Evolutionary conservation across 2,113 vertebrate species (phyloP).

Genomic region (Lagenorhynchus albirostris): DNA sequence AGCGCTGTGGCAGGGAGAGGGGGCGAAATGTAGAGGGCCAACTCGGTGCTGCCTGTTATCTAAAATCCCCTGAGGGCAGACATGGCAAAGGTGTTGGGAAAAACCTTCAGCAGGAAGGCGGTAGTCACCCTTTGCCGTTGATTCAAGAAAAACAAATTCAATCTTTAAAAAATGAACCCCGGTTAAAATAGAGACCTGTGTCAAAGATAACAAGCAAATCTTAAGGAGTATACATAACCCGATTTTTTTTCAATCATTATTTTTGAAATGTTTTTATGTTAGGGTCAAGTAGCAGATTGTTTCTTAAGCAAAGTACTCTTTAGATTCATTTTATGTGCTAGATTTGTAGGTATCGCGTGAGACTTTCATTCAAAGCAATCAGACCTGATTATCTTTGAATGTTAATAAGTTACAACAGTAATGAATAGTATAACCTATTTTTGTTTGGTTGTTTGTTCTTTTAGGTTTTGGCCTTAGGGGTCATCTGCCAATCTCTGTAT

Average conservation of each 20-base stretch:
- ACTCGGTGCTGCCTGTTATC: slow-evolving; percentile 40
- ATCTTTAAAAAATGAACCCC: background rate
- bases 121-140: slow-evolving; percentile 28
- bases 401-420: background rate
- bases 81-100: slow-evolving; percentile 54
- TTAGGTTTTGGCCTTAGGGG: background rate
- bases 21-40: slow-evolving; percentile 6
- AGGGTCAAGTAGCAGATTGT: background rate
- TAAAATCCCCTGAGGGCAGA: slow-evolving; percentile 44
- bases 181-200: background rate
- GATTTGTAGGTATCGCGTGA: background rate
- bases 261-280: background rate
- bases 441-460: background rate
- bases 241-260: background rate
- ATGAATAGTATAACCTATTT: background rate
- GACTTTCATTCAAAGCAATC: slow-evolving; percentile 9
- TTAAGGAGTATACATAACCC: background rate
- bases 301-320: slow-evolving; percentile 1
- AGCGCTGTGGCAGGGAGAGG: background rate
- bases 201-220: background rate
- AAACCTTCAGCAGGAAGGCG: slow-evolving; percentile 43
- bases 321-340: background rate
- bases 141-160: slow-evolving; percentile 51
- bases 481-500: background rate
- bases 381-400: background rate